These are phyloP conservation scores for Branchellion lobata DNA, from an alignment of 2,888 invertebrate species.

Conservation along the genomic window DNA sequence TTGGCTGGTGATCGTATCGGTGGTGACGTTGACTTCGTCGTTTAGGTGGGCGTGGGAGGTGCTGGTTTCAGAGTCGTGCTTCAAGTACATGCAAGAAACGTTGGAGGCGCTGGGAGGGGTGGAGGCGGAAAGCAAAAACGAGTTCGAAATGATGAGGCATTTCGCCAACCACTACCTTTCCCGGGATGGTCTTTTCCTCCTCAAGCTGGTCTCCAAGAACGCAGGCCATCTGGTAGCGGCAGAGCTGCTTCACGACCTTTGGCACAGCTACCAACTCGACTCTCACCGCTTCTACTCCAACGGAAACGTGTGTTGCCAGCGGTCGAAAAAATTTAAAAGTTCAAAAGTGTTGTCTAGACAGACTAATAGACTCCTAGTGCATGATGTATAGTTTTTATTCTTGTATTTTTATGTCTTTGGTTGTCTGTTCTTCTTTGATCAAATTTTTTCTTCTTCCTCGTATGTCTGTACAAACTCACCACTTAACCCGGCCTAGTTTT, in stretches of 20 bases:
- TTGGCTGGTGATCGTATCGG: slow-evolving; percentile 44
- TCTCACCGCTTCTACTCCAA: not conserved
- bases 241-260: slow-evolving; percentile 55
- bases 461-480: too few relatives aligned
- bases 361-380: not conserved
- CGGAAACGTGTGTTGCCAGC: not conserved
- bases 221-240: slow-evolving; percentile 59
- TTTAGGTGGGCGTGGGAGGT: slow-evolving; percentile 59
- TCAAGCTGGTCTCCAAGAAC: slow-evolving; percentile 59
- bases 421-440: too few relatives aligned
- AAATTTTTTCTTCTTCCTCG: too few relatives aligned
- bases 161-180: slow-evolving; percentile 58
- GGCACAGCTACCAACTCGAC: slow-evolving; percentile 56
- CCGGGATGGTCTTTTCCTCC: slow-evolving; percentile 60
- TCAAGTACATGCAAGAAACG: slow-evolving; percentile 46
- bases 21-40: slow-evolving; percentile 61
- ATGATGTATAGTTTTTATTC: slow-evolving; percentile 21
- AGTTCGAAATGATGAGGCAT: slow-evolving; percentile 54
- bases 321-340: not conserved
- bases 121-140: slow-evolving; percentile 13
- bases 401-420: too few relatives aligned
- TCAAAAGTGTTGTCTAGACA: not conserved
- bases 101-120: slow-evolving; percentile 45
- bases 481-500: too few relatives aligned
- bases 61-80: slow-evolving; percentile 44